Conservation (phyloP, 2,113 vertebrate genomes). For the Hemiscyllium ocellatum region DNA sequence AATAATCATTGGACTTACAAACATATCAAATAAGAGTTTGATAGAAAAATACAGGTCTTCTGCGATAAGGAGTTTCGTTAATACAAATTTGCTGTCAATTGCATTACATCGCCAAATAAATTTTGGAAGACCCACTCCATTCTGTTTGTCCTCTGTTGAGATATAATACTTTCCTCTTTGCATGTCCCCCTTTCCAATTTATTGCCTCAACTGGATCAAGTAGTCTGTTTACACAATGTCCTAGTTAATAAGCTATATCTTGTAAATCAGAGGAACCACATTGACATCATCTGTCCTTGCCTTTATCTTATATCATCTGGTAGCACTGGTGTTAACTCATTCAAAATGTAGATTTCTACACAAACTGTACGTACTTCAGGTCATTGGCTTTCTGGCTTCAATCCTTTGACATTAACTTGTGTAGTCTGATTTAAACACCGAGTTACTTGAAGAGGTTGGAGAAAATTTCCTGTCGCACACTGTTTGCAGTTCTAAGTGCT, state of each 20-base stretch:
- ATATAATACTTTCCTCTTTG: not conserved
- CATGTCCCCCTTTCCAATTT: not conserved
- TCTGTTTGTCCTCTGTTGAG: not conserved
- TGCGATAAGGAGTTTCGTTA: no score
- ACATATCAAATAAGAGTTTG: not conserved
- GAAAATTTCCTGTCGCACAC: not conserved
- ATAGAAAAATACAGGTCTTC: no score
- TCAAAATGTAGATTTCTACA: not conserved
- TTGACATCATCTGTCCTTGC: not conserved
- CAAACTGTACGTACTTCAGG: not conserved
- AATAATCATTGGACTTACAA: not conserved
- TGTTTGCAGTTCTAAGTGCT: not conserved
- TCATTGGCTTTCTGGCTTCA: not conserved
- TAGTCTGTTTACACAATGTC: not conserved
- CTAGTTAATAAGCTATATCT: not conserved
- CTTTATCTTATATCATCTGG: not conserved
- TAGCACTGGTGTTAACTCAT: not conserved
- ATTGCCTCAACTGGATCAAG: not conserved
- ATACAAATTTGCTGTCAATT: no score
- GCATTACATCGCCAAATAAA: not conserved
- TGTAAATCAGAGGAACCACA: not conserved
- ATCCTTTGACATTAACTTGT: not conserved
- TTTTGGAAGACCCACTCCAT: not conserved
- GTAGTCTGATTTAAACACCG: not conserved
- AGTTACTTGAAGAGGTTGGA: not conserved